phyloP scores from a whole-genome alignment of 2,113 vertebrate genomes.

The Gobio gobio region DNA sequence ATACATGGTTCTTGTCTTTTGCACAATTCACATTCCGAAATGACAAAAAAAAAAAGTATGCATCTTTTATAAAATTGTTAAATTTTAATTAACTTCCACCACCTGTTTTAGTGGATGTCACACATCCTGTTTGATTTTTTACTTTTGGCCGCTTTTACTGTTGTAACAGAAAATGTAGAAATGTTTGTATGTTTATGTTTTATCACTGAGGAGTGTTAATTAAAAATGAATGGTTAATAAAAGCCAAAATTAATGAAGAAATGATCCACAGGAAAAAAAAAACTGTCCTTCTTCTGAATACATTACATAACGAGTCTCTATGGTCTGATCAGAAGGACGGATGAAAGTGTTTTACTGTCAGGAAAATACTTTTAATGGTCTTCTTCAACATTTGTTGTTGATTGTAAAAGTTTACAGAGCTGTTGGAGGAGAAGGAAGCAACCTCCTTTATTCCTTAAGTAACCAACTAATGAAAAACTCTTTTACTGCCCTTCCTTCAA shows the following conservation, averaged over 20 bases:
- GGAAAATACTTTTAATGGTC: neutral
- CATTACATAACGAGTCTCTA: neutral
- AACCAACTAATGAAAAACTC: neutral
- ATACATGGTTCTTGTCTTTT: neutral
- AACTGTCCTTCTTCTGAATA: neutral
- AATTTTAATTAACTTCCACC: too few relatives aligned
- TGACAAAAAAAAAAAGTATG: too few relatives aligned
- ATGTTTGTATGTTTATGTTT: neutral
- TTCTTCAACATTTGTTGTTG: neutral
- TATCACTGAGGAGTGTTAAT: neutral
- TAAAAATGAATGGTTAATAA: neutral
- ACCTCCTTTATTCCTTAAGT: neutral
- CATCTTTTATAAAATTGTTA: too few relatives aligned
- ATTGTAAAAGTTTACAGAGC: neutral
- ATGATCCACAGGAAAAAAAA: neutral
- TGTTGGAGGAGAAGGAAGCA: neutral
- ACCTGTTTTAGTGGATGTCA: too few relatives aligned
- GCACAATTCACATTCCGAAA: neutral
- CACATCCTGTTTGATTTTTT: neutral
- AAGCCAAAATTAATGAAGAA: slow-evolving; percentile 3
- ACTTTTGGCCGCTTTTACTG: neutral
- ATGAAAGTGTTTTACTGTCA: neutral
- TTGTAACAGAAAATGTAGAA: neutral
- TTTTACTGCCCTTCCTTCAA: neutral
- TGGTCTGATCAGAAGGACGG: neutral